Evolutionary conservation across 2,797 vertebrate genomes (phyloP).

Genomic region (Oryzias sinensis): DNA sequence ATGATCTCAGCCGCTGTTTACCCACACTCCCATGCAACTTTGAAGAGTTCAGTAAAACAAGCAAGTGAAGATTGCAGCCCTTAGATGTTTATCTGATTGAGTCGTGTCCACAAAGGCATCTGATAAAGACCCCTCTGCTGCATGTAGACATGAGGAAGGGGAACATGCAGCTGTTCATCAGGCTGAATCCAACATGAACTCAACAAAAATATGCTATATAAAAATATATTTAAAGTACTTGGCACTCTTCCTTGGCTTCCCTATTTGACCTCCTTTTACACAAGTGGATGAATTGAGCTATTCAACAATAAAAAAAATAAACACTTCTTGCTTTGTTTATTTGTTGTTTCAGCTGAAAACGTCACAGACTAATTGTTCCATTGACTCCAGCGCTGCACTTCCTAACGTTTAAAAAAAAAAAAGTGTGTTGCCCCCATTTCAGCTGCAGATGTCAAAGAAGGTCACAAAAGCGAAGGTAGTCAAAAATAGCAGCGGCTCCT

Average conservation of each 20-base stretch:
- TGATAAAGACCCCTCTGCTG: not conserved
- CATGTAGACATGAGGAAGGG: not conserved
- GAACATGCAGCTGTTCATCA: too few species aligned
- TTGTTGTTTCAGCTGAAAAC: too few species aligned
- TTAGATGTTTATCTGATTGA: not conserved
- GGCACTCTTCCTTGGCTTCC: conserved; percentile 8
- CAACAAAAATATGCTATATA: too few species aligned
- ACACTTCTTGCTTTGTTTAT: too few species aligned
- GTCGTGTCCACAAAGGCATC: too few species aligned
- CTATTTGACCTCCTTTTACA: conserved; percentile 1
- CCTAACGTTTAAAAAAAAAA: conserved; percentile 22
- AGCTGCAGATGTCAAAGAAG: conserved; percentile 70
- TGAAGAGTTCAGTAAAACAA: not conserved
- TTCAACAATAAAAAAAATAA: not conserved
- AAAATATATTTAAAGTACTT: not conserved
- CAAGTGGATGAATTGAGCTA: not conserved
- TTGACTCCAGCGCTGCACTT: conserved; percentile 10
- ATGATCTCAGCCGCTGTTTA: not conserved
- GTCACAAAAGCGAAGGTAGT: conserved; percentile 44
- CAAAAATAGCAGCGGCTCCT: conserved; percentile 37
- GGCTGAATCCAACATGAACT: too few species aligned
- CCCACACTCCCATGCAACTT: not conserved
- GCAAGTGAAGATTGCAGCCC: not conserved
- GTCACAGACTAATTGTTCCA: not conserved
- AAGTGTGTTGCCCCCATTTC: conserved; percentile 46